These are phyloP conservation scores for Panulirus ornatus DNA, from an alignment of 1,140 invertebrate genomes.

Conservation along the genomic window DNA sequence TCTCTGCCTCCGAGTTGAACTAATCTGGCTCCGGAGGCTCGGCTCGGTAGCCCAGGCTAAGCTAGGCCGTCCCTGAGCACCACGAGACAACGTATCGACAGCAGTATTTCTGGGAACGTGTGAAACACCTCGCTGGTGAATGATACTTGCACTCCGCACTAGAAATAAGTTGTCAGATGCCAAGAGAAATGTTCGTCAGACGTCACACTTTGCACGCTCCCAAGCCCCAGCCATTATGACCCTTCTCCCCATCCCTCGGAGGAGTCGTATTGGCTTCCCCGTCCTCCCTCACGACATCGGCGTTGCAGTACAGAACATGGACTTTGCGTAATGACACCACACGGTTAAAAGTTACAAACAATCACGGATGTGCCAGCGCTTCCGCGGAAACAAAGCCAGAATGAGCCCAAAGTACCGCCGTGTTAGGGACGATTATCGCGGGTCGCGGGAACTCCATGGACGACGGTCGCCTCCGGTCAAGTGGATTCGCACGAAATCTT, in stretches of 20 bases:
- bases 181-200: conserved; percentile 67
- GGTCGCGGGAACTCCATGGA: conserved; percentile 16
- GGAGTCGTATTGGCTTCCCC: conserved; percentile 26
- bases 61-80: background rate
- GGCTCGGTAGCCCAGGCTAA: too few species aligned
- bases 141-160: conserved; percentile 34
- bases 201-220: conserved; percentile 55
- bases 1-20: too few species aligned
- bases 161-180: conserved; percentile 71
- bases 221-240: conserved; percentile 19
- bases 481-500: conserved; percentile 71
- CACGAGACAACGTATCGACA: background rate
- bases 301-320: background rate
- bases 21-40: too few species aligned
- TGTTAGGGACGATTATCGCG: conserved; percentile 58
- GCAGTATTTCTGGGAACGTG: conserved; percentile 55
- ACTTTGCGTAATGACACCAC: conserved; percentile 44
- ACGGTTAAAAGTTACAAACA: conserved; percentile 62
- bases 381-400: conserved; percentile 12
- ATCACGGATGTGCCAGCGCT: conserved; percentile 24
- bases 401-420: conserved; percentile 37
- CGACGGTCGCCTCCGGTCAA: conserved; percentile 61
- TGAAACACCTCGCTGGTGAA: conserved; percentile 40
- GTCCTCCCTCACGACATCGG: conserved; percentile 47
- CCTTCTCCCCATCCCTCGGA: background rate